phyloP scores from a whole-genome alignment of 2,113 vertebrate genomes.

The Rhinolophus ferrumequinum region DNA sequence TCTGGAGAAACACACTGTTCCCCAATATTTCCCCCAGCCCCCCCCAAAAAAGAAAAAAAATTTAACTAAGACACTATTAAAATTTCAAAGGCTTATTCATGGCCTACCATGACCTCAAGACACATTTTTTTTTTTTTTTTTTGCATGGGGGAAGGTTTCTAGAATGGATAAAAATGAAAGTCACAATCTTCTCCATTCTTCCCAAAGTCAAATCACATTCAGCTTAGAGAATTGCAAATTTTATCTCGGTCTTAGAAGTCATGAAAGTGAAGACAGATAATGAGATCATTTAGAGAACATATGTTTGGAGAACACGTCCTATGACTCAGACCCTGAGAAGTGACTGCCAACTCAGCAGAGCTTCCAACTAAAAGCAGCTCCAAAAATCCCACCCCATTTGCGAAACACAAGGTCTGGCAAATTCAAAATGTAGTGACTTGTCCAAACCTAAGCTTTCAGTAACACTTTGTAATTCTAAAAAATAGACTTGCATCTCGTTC shows the following conservation, averaged over 20 bases:
- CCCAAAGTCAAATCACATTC: neutral
- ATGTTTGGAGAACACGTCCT: neutral
- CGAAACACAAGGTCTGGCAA: neutral
- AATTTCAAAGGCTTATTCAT: constrained; percentile 7
- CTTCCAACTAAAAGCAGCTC: neutral
- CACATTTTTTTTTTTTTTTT: neutral
- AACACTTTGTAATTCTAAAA: neutral
- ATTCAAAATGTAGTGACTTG: neutral
- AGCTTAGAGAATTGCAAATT: neutral
- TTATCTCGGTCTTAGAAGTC: constrained; percentile 1
- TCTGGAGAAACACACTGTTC: too few relatives aligned
- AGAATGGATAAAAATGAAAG: constrained; percentile 15
- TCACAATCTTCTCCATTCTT: neutral
- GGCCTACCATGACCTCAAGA: neutral
- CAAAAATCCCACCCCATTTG: neutral
- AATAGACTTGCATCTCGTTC: neutral
- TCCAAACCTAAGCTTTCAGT: constrained; percentile 1
- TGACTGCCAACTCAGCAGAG: neutral
- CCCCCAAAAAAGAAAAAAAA: neutral
- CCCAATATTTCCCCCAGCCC: too few relatives aligned
- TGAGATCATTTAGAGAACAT: neutral
- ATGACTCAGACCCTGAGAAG: neutral
- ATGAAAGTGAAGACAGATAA: neutral
- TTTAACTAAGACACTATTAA: constrained; percentile 14
- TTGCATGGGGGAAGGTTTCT: neutral